Percentiles rank a stretch among this genome's conserved stretches.
These are phyloP conservation scores for Psammodynastes pulverulentus DNA, from an alignment of 2,113 vertebrate species.

Conservation along the genomic window DNA sequence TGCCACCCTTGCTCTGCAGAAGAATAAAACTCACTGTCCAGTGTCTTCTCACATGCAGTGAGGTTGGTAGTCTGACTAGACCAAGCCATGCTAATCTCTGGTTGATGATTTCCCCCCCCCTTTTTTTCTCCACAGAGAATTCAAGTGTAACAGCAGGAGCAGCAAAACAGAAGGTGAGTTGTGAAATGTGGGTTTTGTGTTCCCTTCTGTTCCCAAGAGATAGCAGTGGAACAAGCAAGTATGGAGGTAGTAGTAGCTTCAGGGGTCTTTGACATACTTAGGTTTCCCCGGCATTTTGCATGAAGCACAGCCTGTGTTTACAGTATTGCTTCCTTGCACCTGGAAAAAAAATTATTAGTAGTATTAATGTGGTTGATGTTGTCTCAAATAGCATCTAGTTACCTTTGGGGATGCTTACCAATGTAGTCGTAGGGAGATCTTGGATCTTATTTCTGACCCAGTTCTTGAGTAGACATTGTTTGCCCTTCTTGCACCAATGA, in stretches of 20 bases:
- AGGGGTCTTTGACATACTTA: background rate
- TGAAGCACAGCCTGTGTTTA: background rate
- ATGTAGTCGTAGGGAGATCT: background rate
- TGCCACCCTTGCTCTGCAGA: background rate
- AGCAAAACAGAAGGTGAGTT: constrained; percentile 75
- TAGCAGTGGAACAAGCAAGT: background rate
- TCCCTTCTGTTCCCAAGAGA: background rate
- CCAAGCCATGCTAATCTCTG: constrained; percentile 30
- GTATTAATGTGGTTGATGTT: background rate
- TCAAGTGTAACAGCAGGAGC: constrained; percentile 73
- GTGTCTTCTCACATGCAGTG: no score
- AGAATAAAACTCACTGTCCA: background rate
- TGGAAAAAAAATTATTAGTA: background rate
- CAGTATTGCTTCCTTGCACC: background rate
- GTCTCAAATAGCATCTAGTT: background rate
- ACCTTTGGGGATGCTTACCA: background rate
- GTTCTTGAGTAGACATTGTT: background rate
- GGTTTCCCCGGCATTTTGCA: background rate
- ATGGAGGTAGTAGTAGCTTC: no score
- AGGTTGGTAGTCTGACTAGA: background rate
- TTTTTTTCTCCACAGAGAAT: constrained; percentile 62
- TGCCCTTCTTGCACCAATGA: background rate
- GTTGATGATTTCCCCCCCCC: constrained; percentile 9
- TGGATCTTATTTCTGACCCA: background rate
- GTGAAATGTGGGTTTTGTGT: background rate